phyloP scores from a whole-genome alignment of 1,140 invertebrate genomes.

The Plodia interpunctella region DNA sequence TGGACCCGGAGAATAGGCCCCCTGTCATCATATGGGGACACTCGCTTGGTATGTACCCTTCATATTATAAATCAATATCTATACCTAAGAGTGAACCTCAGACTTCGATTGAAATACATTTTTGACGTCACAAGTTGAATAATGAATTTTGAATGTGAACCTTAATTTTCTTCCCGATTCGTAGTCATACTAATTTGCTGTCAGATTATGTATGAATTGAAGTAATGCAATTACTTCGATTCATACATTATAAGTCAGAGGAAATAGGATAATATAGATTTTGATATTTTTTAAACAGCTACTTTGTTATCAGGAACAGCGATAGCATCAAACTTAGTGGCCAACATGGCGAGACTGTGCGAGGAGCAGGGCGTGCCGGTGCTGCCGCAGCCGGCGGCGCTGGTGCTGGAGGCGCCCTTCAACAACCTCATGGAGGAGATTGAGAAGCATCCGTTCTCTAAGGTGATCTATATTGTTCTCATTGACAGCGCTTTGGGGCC shows the following conservation, averaged over 20 bases:
- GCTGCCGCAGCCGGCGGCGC: conserved; percentile 36
- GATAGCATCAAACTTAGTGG: conserved; percentile 41
- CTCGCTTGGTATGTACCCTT: conserved; percentile 36
- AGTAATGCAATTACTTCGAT: no score
- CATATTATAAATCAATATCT: no score
- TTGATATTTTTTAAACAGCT: no score
- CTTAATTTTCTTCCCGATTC: no score
- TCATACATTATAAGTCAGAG: no score
- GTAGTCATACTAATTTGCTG: no score
- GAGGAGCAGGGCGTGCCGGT: conserved; percentile 9
- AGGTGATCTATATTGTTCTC: conserved; percentile 21
- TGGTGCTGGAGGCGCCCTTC: conserved; percentile 52
- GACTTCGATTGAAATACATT: no score
- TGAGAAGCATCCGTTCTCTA: conserved; percentile 50
- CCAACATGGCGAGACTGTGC: conserved; percentile 33
- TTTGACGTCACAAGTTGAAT: no score
- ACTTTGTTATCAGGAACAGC: conserved; percentile 35
- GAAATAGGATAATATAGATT: no score
- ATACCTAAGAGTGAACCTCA: not conserved
- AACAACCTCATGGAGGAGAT: conserved; percentile 55
- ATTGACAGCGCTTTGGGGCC: not conserved
- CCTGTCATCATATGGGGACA: conserved; percentile 50
- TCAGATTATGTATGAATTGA: no score
- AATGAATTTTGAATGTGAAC: no score
- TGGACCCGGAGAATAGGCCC: conserved; percentile 22